Conservation (phyloP, 35 echinoderm and acorn worm genomes). For the Amphiura filiformis region DNA sequence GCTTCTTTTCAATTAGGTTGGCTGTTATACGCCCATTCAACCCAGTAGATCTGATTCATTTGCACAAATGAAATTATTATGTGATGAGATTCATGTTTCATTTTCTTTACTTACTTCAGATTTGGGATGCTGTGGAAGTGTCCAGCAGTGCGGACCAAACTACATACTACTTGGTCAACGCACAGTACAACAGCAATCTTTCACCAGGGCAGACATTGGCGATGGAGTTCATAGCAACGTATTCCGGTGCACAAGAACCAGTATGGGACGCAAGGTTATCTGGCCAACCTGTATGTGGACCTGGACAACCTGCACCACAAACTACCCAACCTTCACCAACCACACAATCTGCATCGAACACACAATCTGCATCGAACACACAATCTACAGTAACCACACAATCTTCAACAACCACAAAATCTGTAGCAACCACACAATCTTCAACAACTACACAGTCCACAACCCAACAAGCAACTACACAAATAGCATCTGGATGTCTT, state of each 20-base stretch:
- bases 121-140: not conserved
- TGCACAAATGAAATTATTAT: no score
- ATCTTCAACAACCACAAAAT: not conserved
- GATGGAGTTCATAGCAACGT: not conserved
- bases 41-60: no score
- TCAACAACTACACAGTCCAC: no score
- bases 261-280: not conserved
- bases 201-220: not conserved
- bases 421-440: no score
- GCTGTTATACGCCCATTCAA: no score
- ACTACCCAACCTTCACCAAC: no score
- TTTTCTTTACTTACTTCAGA: not conserved
- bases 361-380: no score
- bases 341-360: no score
- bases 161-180: not conserved
- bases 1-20: no score
- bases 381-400: not conserved
- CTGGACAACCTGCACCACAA: not conserved
- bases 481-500: not conserved
- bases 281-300: not conserved
- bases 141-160: not conserved
- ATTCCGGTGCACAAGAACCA: not conserved
- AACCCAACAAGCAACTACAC: not conserved
- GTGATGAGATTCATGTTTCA: no score
- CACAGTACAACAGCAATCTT: not conserved